Conservation (phyloP, 2,888 invertebrate genomes). For the Tetragonula carbonaria region DNA sequence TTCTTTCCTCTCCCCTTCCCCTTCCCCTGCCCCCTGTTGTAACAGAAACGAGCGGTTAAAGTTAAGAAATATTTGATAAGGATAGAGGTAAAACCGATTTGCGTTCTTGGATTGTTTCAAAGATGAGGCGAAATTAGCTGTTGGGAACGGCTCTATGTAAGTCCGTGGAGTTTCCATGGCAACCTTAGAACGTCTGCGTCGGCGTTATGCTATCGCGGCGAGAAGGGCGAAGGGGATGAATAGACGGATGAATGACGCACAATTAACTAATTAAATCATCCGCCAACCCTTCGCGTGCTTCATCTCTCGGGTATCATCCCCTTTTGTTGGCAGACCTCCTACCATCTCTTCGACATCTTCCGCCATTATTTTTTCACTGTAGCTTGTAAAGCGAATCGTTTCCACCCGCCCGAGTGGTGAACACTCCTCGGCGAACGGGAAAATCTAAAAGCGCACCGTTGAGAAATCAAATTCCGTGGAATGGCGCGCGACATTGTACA, state of each 20-base stretch:
- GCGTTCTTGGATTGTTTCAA: constrained; percentile 41
- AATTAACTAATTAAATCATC: constrained; percentile 84
- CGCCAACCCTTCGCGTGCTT: constrained; percentile 78
- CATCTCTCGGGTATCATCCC: constrained; percentile 80
- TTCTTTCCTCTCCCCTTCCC: background rate
- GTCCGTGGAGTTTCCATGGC: constrained; percentile 77
- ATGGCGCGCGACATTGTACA: background rate
- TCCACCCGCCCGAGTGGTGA: background rate
- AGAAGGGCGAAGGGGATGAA: constrained; percentile 80
- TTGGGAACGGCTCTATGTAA: constrained; percentile 64
- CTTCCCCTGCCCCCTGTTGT: too few relatives aligned
- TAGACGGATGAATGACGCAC: constrained; percentile 84
- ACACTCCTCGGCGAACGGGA: constrained; percentile 6
- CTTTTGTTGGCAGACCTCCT: constrained; percentile 75
- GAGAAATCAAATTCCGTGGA: background rate
- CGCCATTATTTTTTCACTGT: constrained; percentile 70
- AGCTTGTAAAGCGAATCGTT: constrained; percentile 32
- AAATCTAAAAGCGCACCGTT: background rate
- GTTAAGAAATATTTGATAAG: background rate
- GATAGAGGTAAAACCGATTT: constrained; percentile 25
- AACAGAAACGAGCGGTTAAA: background rate
- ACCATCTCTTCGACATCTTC: constrained; percentile 70
- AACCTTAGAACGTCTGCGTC: constrained; percentile 64
- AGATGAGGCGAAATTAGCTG: constrained; percentile 56
- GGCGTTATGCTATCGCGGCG: constrained; percentile 50